Conservation (phyloP, 1,140 invertebrate species). For the Hormaphis cornu region DNA sequence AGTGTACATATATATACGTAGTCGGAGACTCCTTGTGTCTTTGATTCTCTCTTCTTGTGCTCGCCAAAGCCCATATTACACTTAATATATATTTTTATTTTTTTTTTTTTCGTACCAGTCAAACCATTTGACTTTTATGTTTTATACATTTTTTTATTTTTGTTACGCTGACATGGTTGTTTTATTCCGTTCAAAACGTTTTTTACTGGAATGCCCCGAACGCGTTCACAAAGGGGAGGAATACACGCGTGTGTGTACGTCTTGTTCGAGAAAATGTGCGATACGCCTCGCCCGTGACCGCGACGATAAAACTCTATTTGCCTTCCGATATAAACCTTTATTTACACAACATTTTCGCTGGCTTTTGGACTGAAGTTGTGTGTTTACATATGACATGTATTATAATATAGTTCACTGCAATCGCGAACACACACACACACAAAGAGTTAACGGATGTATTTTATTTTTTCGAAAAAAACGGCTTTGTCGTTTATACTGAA, state of each 20-base stretch:
- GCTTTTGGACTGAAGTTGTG: too few relatives aligned
- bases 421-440: too few relatives aligned
- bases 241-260: background rate
- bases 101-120: constrained; percentile 4
- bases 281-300: background rate
- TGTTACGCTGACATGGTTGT: background rate
- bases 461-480: too few relatives aligned
- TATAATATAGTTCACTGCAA: too few relatives aligned
- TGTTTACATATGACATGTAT: too few relatives aligned
- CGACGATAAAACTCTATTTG: too few relatives aligned
- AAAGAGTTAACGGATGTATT: too few relatives aligned
- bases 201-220: background rate
- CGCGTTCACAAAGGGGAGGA: background rate
- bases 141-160: background rate
- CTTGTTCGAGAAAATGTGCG: constrained; percentile 14
- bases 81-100: background rate
- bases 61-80: background rate
- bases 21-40: too few relatives aligned
- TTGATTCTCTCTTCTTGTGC: constrained; percentile 3
- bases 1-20: too few relatives aligned
- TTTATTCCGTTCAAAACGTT: constrained; percentile 30
- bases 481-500: too few relatives aligned
- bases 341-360: background rate
- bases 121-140: constrained; percentile 10
- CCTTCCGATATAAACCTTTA: background rate